These are phyloP conservation scores for Nomada fabriciana DNA, from an alignment of 2,888 invertebrate genomes.

Conservation along the genomic window DNA sequence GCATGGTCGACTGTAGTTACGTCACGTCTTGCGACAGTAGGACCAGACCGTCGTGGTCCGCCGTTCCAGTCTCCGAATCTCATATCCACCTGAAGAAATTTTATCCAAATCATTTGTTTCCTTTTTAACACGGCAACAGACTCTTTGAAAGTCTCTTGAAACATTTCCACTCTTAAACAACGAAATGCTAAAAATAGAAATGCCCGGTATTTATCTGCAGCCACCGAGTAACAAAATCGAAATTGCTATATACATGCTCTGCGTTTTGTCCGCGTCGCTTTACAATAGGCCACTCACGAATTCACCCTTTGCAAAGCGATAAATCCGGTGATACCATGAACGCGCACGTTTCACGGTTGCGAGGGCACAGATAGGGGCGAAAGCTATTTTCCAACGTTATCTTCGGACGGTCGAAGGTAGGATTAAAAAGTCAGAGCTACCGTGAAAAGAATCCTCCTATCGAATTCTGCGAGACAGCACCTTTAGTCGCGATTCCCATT, in stretches of 20 bases:
- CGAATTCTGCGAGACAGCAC: slow-evolving; percentile 61
- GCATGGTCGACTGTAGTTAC: slow-evolving; percentile 73
- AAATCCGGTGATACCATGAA: slow-evolving; percentile 20
- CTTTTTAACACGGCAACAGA: background rate
- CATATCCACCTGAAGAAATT: slow-evolving; percentile 75
- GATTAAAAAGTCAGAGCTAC: slow-evolving; percentile 67
- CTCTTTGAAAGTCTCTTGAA: no score
- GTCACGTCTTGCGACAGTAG: slow-evolving; percentile 26
- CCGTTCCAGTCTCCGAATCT: slow-evolving; percentile 54
- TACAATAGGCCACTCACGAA: slow-evolving; percentile 8
- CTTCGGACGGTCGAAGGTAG: slow-evolving; percentile 45
- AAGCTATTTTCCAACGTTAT: slow-evolving; percentile 60
- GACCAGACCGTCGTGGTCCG: slow-evolving; percentile 44
- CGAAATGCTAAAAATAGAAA: no score
- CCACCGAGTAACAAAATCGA: background rate
- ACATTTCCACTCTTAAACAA: no score
- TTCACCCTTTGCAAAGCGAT: slow-evolving; percentile 13
- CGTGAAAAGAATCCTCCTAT: slow-evolving; percentile 65
- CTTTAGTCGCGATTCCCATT: slow-evolving; percentile 33
- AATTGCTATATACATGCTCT: background rate
- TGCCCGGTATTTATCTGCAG: background rate
- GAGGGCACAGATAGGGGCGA: slow-evolving; percentile 28
- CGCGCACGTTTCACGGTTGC: slow-evolving; percentile 34
- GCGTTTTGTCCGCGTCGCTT: background rate
- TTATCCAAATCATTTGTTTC: slow-evolving; percentile 45